Percentiles rank a stretch among this genome's conserved stretches.
Evolutionary conservation across 2,888 invertebrate genomes (phyloP).

Genomic region (Cataglyphis cursor): DNA sequence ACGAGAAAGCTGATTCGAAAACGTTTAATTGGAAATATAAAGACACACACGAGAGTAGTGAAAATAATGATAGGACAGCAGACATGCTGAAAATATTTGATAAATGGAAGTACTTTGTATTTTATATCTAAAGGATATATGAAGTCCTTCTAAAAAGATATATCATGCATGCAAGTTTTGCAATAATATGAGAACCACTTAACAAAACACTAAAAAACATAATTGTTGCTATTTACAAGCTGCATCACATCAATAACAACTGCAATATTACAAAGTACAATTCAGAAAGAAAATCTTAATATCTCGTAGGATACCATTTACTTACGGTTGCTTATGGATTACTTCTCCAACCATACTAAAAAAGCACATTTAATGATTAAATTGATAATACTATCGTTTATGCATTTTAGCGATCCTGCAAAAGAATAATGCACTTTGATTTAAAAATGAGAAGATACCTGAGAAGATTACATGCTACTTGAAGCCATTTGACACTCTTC

Average conservation of each 20-base stretch:
- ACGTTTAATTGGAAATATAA: not conserved
- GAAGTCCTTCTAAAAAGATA: not conserved
- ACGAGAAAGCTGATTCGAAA: not conserved
- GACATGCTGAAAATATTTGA: conserved; percentile 11
- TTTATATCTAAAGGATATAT: not conserved
- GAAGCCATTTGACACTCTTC: not conserved
- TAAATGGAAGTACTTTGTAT: not conserved
- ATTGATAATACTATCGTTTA: conserved; percentile 17
- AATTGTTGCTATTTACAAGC: conserved; percentile 1
- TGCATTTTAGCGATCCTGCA: not conserved
- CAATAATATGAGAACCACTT: conserved; percentile 3
- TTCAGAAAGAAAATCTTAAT: conserved; percentile 24
- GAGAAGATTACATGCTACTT: not conserved
- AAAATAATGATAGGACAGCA: not conserved
- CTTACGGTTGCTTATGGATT: conserved; percentile 92
- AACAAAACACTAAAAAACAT: not conserved
- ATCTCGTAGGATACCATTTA: conserved; percentile 77
- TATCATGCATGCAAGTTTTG: not conserved
- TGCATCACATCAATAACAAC: not conserved
- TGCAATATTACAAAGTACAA: conserved; percentile 6
- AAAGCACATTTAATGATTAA: conserved; percentile 73
- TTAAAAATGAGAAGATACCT: not conserved
- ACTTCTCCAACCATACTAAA: conserved; percentile 91
- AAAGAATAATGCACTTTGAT: conserved; percentile 9
- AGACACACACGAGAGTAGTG: not conserved